A percentile compares a stretch with the other conserved stretches of the same genome.
phyloP scores from a whole-genome alignment of 2,888 invertebrate genomes.

The Thymelicus acteon region DNA sequence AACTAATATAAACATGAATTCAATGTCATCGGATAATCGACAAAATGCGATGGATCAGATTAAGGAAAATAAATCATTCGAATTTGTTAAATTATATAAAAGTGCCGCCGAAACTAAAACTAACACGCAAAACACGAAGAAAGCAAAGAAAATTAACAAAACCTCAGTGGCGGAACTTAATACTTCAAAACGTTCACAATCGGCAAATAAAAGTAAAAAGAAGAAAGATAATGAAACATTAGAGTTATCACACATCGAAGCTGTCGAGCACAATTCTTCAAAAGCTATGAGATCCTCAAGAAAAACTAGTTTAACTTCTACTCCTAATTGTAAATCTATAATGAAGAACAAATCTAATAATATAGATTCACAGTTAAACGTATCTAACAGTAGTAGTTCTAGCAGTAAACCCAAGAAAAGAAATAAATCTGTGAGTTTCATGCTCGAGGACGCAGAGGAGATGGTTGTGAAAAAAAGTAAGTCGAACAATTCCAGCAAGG shows the following conservation, averaged over 20 bases:
- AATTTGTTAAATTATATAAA: constrained; percentile 67
- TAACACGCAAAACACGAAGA: constrained; percentile 42
- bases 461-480: constrained; percentile 65
- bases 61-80: constrained; percentile 57
- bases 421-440: constrained; percentile 75
- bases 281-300: neutral
- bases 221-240: constrained; percentile 49
- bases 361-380: constrained; percentile 48
- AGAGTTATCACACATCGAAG: constrained; percentile 1
- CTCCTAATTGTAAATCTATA: constrained; percentile 59
- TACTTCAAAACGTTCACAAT: constrained; percentile 48
- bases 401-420: constrained; percentile 66
- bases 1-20: constrained; percentile 54
- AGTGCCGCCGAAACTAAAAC: constrained; percentile 56
- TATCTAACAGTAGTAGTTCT: constrained; percentile 40
- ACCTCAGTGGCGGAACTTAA: constrained; percentile 43
- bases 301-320: constrained; percentile 50
- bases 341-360: constrained; percentile 55
- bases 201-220: constrained; percentile 54
- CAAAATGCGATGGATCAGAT: constrained; percentile 45
- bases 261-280: neutral
- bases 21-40: constrained; percentile 56
- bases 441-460: constrained; percentile 68
- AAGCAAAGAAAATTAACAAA: constrained; percentile 44
- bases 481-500: constrained; percentile 53